Percentiles rank a stretch among this genome's conserved stretches.
phyloP scores from a whole-genome alignment of 2,797 vertebrate species.

The Smutsia gigantea region DNA sequence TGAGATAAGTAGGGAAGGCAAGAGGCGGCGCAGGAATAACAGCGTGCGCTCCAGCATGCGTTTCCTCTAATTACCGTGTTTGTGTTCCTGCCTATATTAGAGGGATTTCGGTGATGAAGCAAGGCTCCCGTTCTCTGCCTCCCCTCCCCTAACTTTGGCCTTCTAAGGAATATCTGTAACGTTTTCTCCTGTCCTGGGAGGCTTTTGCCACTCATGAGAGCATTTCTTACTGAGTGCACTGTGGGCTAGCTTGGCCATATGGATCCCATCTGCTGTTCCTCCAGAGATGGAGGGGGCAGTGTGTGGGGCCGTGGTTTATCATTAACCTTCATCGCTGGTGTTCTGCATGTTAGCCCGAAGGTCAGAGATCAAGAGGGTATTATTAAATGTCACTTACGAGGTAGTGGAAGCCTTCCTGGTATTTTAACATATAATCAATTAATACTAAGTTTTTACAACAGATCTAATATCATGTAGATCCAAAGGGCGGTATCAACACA shows the following conservation, averaged over 20 bases:
- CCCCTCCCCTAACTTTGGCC: not conserved
- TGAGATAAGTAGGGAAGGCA: constrained; percentile 32
- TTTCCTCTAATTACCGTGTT: constrained; percentile 35
- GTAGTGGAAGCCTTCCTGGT: not conserved
- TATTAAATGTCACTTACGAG: not conserved
- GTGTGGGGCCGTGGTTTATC: fast-evolving
- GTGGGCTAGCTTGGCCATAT: not conserved
- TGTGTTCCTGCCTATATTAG: not conserved
- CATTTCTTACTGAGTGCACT: not conserved
- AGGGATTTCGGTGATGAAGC: constrained; percentile 5
- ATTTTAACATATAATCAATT: not conserved
- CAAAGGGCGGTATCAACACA: not conserved
- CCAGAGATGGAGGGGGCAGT: too few species aligned
- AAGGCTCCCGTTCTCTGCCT: not conserved
- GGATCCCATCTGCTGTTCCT: not conserved
- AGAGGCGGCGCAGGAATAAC: not conserved
- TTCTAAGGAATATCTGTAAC: not conserved
- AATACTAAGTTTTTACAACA: not conserved
- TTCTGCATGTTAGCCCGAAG: not conserved
- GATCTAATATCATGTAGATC: not conserved
- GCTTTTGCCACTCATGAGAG: not conserved
- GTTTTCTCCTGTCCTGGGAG: not conserved
- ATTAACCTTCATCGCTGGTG: not conserved
- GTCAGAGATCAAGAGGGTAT: not conserved
- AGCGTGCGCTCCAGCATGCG: not conserved